Base-by-base conservation (phyloP, 1,140 invertebrate genomes). In the Neodiprion fabricii region DNA sequence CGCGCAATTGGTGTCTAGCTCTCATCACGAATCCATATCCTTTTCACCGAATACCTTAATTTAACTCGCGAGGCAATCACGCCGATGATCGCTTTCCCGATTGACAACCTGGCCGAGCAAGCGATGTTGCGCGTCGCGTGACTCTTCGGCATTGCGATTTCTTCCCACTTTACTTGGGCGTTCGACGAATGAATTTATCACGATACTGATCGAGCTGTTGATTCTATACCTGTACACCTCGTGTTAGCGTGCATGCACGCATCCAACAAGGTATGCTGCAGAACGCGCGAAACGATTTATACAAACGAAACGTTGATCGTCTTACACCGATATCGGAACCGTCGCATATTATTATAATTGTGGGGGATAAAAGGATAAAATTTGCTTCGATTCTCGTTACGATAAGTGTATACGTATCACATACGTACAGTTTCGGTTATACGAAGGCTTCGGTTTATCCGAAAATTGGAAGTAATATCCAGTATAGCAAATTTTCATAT, bases 11-110 rank as follows among this genome's bases (percentile, higher is more conserved):
- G 94, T 98, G 97, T 89, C 92, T 99, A 78, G 93, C 92, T 79
- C 94, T 98, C 88, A 98, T 99, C 88, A 98, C 96, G 68, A 99
- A 98, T 94, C 96, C 97, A 98, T 98, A 98, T 98, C 96, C 96
- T 98, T 98, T 98, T 93, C 84, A 87, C 88, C 73, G n/a, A 50
- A n/a, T 12, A 75, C 61, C 28, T 3, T 17, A 1, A 14, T 65
- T 65, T 14, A 21, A 21, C 28, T 70, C 12, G 12, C 12, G 12
- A 21, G n/a, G 12, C 23, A 28, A 70, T n/a, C 12, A 17, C n/a
- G 14, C 11, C 23, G 14, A n/a, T 70, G 12, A 65, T 4, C 61
- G 1, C 0, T 65, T 65, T 65, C 61, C 12, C 7, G 12, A 7
- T 14, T 65, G 12, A 65, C 61, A 14, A 14, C 2, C 7, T 11